phyloP scores from a whole-genome alignment of 2,888 invertebrate genomes.

The Eulithis prunata region DNA sequence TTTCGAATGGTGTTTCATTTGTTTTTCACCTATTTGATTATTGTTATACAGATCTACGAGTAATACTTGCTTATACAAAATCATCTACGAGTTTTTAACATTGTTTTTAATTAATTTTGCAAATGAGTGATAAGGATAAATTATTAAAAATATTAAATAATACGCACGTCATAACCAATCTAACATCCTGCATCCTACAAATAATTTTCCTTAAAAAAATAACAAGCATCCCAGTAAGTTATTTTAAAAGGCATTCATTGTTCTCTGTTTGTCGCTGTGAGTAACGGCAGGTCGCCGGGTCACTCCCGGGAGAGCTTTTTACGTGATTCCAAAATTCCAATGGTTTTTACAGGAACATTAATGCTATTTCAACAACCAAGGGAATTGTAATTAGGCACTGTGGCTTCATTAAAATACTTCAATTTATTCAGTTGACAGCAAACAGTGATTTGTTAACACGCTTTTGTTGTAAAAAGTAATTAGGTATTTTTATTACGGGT shows the following conservation, averaged over 20 bases:
- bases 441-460: constrained; percentile 70
- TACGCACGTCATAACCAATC: no score
- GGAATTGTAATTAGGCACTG: constrained; percentile 70
- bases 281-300: constrained; percentile 45
- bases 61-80: no score
- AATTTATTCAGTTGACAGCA: constrained; percentile 68
- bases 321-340: constrained; percentile 50
- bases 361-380: constrained; percentile 56
- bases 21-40: not conserved
- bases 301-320: constrained; percentile 56
- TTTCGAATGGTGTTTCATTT: constrained; percentile 22
- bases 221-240: constrained; percentile 2
- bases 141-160: no score
- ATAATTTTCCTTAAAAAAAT: constrained; percentile 17
- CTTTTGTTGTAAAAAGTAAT: constrained; percentile 51
- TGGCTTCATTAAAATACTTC: constrained; percentile 79
- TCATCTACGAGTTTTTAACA: no score
- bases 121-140: no score
- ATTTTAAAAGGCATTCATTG: constrained; percentile 24
- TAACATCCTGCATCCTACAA: not conserved
- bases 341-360: constrained; percentile 61
- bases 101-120: no score
- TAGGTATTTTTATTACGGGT: constrained; percentile 21
- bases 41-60: no score
- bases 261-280: constrained; percentile 29